These are phyloP conservation scores for Monochamus alternatus DNA, from an alignment of 2,888 invertebrate genomes.

Conservation along the genomic window DNA sequence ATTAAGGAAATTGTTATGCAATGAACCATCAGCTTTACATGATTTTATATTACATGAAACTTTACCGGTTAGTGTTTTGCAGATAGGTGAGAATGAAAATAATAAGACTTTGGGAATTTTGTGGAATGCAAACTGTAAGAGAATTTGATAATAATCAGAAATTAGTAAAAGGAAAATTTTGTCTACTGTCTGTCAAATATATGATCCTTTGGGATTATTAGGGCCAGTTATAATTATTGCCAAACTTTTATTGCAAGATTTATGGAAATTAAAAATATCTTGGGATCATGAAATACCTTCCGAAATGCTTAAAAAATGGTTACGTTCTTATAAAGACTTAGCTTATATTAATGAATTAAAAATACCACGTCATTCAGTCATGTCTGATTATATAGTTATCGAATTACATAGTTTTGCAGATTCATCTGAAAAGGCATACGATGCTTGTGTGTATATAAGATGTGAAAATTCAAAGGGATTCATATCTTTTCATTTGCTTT, in stretches of 20 bases:
- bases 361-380: neutral
- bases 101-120: slow-evolving; percentile 26
- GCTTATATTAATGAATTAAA: slow-evolving; percentile 2
- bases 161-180: slow-evolving; percentile 38
- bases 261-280: slow-evolving; percentile 31
- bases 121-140: slow-evolving; percentile 29
- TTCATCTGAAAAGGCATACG: slow-evolving; percentile 10
- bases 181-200: slow-evolving; percentile 38
- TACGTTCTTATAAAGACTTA: neutral
- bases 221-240: slow-evolving; percentile 33
- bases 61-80: slow-evolving; percentile 19
- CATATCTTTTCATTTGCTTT: neutral
- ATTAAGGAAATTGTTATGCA: slow-evolving; percentile 40
- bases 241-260: slow-evolving; percentile 37
- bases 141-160: slow-evolving; percentile 9
- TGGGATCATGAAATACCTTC: slow-evolving; percentile 26
- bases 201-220: slow-evolving; percentile 40
- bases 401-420: slow-evolving; percentile 13
- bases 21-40: slow-evolving; percentile 23
- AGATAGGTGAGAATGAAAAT: slow-evolving; percentile 40
- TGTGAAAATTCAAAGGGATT: neutral
- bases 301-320: neutral
- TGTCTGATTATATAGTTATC: neutral
- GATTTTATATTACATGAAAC: slow-evolving; percentile 12
- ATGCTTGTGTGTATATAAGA: neutral